phyloP scores from a whole-genome alignment of 2,113 vertebrate genomes.

The Microcebus murinus region DNA sequence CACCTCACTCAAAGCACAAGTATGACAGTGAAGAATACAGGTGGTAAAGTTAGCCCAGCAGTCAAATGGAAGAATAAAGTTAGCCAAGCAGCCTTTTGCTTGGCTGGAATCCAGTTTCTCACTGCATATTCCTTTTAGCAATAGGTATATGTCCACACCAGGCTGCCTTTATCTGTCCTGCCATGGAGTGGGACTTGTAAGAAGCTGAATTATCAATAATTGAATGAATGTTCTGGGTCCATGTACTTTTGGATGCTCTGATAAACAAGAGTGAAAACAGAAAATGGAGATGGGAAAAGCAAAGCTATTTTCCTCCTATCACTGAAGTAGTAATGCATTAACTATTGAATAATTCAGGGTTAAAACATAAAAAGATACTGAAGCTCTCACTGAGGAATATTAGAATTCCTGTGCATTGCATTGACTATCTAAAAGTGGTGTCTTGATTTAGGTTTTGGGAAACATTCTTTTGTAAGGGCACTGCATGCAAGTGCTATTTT shows the following conservation, averaged over 20 bases:
- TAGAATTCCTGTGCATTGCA: background rate
- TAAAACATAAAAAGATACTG: background rate
- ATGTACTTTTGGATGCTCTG: background rate
- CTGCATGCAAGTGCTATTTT: background rate
- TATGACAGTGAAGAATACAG: fast-evolving
- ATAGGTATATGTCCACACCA: fast-evolving
- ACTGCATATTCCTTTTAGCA: background rate
- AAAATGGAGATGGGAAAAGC: background rate
- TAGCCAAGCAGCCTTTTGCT: background rate
- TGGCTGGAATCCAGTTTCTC: background rate
- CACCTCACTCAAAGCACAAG: background rate
- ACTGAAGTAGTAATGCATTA: background rate
- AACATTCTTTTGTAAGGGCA: background rate
- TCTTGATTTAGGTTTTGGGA: background rate
- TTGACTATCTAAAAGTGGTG: background rate
- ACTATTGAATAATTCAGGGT: background rate
- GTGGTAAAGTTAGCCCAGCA: background rate
- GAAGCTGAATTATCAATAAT: background rate
- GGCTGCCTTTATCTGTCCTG: background rate
- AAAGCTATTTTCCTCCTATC: background rate
- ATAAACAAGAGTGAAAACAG: background rate
- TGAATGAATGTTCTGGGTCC: background rate
- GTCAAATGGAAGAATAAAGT: background rate
- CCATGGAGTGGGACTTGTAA: background rate
- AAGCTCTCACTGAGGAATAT: background rate